A percentile compares a stretch with the other conserved stretches of the same genome.
phyloP scores from a whole-genome alignment of 2,888 invertebrate genomes.

The Macaria notata region DNA sequence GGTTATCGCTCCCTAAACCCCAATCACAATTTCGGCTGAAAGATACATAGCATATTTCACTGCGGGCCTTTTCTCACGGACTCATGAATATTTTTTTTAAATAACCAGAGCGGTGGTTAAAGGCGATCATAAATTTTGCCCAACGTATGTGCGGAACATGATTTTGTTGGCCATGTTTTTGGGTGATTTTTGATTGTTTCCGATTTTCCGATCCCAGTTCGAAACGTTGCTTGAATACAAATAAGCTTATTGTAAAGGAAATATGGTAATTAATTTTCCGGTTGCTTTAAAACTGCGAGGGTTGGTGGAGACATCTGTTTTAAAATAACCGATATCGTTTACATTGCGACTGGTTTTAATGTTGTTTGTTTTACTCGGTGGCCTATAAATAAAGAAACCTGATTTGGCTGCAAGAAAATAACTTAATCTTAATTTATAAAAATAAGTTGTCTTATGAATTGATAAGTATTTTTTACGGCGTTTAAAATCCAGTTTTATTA shows the following conservation, averaged over 20 bases:
- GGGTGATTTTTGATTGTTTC: slow-evolving; percentile 24
- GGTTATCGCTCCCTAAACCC: slow-evolving; percentile 73
- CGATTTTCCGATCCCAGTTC: slow-evolving; percentile 29
- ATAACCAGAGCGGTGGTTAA: slow-evolving; percentile 56
- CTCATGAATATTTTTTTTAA: slow-evolving; percentile 39
- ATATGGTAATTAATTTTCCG: slow-evolving; percentile 4
- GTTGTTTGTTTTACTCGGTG: too few species aligned
- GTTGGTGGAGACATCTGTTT: slow-evolving; percentile 4
- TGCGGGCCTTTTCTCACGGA: slow-evolving; percentile 39
- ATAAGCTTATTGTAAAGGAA: slow-evolving; percentile 1
- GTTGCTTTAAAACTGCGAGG: slow-evolving; percentile 1
- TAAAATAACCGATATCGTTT: background rate
- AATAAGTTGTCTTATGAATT: too few species aligned
- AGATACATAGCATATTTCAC: slow-evolving; percentile 71
- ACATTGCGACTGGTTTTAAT: too few species aligned
- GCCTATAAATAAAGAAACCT: too few species aligned
- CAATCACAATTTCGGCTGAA: slow-evolving; percentile 70
- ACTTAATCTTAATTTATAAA: too few species aligned
- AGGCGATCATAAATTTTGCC: slow-evolving; percentile 62
- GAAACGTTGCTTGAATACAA: slow-evolving; percentile 17
- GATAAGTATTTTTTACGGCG: too few species aligned
- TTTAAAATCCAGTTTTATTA: too few species aligned
- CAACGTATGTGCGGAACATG: slow-evolving; percentile 52
- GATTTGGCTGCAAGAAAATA: too few species aligned
- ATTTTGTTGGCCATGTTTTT: slow-evolving; percentile 43